These are phyloP conservation scores for Temnothorax curvispinosus DNA, from an alignment of 1,140 invertebrate species.

Conservation along the genomic window DNA sequence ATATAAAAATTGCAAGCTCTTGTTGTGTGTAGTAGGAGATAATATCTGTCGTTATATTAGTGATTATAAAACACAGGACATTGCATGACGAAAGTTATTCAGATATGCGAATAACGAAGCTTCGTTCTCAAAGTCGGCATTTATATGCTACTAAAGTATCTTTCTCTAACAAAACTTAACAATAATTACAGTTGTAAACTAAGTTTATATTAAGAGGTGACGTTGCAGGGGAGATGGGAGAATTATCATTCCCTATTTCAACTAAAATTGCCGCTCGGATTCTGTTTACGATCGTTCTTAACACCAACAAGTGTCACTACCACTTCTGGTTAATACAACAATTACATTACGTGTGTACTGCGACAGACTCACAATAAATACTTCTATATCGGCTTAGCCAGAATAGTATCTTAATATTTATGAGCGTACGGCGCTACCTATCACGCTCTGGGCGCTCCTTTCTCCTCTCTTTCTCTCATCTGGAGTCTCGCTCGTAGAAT, in stretches of 20 bases:
- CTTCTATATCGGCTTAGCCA: slow-evolving; percentile 10
- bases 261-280: not conserved
- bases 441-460: slow-evolving; percentile 14
- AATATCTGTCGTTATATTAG: not conserved
- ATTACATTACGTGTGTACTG: slow-evolving; percentile 10
- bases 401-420: slow-evolving; percentile 53
- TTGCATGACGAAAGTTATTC: not conserved
- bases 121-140: not conserved
- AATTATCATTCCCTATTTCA: not conserved
- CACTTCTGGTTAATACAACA: slow-evolving; percentile 28
- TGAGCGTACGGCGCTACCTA: slow-evolving; percentile 38
- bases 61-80: not conserved
- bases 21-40: not conserved
- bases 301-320: not conserved
- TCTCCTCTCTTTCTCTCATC: slow-evolving; percentile 36
- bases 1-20: not conserved
- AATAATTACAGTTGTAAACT: not conserved
- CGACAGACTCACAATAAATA: slow-evolving; percentile 26
- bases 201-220: not conserved
- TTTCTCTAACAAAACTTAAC: not conserved
- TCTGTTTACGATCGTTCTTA: slow-evolving; percentile 13
- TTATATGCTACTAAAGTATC: not conserved
- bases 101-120: not conserved
- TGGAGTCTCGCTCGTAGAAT: not conserved
- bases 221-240: too few relatives aligned